These are phyloP conservation scores for Sebastes taczanowskii DNA, from an alignment of 2,797 vertebrate genomes.

Conservation along the genomic window DNA sequence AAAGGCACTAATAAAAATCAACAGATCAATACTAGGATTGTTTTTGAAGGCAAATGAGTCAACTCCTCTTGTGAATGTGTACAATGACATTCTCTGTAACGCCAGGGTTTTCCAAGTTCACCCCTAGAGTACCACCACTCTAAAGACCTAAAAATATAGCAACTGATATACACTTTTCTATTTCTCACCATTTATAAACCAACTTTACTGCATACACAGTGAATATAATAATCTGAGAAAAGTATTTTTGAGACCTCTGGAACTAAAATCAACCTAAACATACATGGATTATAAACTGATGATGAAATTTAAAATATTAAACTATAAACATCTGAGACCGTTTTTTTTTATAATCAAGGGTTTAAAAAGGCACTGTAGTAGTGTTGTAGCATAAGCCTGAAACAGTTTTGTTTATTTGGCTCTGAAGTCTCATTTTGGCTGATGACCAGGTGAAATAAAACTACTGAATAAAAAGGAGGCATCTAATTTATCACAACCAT, in stretches of 20 bases:
- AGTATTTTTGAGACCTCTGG: conserved; percentile 21
- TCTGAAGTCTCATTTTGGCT: conserved; percentile 51
- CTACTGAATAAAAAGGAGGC: conserved; percentile 14
- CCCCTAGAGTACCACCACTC: conserved; percentile 43
- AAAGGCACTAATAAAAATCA: conserved; percentile 80
- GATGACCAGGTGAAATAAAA: conserved; percentile 28
- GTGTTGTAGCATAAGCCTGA: conserved; percentile 38
- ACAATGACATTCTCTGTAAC: conserved; percentile 38
- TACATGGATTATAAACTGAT: conserved; percentile 30
- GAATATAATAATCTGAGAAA: conserved; percentile 26
- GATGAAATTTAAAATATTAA: conserved; percentile 38
- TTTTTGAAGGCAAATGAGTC: conserved; percentile 64
- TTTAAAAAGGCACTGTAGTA: conserved; percentile 75
- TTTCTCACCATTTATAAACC: conserved; percentile 24
- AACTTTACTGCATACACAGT: conserved; percentile 43
- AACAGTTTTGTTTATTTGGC: conserved; percentile 52
- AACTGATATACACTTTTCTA: conserved; percentile 24
- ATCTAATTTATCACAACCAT: conserved; percentile 61
- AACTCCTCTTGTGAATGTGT: conserved; percentile 8
- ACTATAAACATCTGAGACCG: conserved; percentile 39
- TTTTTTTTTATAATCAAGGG: conserved; percentile 23
- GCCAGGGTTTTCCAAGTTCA: conserved; percentile 9
- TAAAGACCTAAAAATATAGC: conserved; percentile 31
- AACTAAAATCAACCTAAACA: conserved; percentile 42
- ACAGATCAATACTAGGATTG: conserved; percentile 56